Evolutionary conservation across 2,888 invertebrate genomes (phyloP).

Genomic region (Crocallis elinguaria): DNA sequence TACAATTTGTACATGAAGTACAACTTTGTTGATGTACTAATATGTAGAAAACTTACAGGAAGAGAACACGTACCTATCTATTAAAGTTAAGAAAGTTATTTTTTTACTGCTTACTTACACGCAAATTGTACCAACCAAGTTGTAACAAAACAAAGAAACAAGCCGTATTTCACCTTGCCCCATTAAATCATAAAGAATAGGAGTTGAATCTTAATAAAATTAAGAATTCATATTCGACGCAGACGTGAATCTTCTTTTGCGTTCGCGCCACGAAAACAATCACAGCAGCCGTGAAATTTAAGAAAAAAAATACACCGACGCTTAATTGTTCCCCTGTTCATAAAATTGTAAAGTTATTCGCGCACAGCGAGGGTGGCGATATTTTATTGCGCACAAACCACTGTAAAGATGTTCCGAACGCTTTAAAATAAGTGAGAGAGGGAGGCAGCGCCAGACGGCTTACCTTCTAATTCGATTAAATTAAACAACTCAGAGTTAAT

Average conservation of each 20-base stretch:
- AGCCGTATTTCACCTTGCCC: conserved; percentile 42
- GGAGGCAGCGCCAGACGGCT: conserved; percentile 59
- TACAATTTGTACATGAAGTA: too few species aligned
- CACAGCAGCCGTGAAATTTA: conserved; percentile 72
- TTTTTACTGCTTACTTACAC: too few species aligned
- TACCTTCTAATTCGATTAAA: conserved; percentile 84
- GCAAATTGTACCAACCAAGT: too few species aligned
- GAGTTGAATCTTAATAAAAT: conserved; percentile 79
- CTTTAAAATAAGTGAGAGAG: conserved; percentile 80
- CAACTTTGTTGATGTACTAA: too few species aligned
- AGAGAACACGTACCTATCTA: too few species aligned
- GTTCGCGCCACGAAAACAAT: conserved; percentile 74
- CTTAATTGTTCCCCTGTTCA: conserved; percentile 84
- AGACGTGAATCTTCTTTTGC: conserved; percentile 72
- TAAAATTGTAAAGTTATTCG: conserved; percentile 84
- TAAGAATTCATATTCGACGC: conserved; percentile 81
- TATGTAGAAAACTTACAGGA: too few species aligned
- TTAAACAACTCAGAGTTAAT: conserved; percentile 85
- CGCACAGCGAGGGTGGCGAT: conserved; percentile 76
- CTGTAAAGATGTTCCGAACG: conserved; percentile 83
- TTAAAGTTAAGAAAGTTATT: too few species aligned
- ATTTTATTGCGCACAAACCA: conserved; percentile 83
- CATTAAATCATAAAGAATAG: conserved; percentile 67
- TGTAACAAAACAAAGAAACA: conserved; percentile 31
- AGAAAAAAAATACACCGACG: conserved; percentile 76